Evolutionary conservation across 2,797 vertebrate genomes (phyloP).

Genomic region (Hippocampus kuda): DNA sequence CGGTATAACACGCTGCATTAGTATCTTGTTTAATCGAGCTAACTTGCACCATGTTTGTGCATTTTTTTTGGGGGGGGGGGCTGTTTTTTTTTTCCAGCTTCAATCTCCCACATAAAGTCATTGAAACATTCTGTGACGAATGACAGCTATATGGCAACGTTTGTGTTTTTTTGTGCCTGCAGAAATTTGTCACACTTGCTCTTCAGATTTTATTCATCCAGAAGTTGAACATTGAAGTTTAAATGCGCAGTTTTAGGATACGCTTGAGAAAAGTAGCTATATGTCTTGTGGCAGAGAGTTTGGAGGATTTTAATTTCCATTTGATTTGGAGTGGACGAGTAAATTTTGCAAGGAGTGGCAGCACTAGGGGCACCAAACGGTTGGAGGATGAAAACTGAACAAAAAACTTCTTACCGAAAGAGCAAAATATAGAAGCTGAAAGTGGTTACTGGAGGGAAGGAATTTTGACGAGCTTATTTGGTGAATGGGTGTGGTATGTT

Average conservation of each 20-base stretch:
- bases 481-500: too few species aligned
- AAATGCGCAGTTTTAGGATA: neutral
- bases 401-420: too few species aligned
- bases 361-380: too few species aligned
- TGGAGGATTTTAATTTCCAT: neutral
- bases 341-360: too few species aligned
- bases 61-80: slow-evolving; percentile 22
- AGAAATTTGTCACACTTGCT: slow-evolving; percentile 16
- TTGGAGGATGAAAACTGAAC: too few species aligned
- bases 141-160: slow-evolving; percentile 28
- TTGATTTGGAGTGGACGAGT: neutral
- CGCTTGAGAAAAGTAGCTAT: too few species aligned
- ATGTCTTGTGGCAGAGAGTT: too few species aligned
- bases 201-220: neutral
- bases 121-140: slow-evolving; percentile 32
- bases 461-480: too few species aligned
- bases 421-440: too few species aligned
- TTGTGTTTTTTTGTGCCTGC: slow-evolving; percentile 15
- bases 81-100: slow-evolving; percentile 17
- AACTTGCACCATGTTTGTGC: slow-evolving; percentile 46
- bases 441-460: too few species aligned
- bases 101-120: slow-evolving; percentile 22
- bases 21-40: too few species aligned
- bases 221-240: neutral
- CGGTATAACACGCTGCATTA: too few species aligned